phyloP scores from a whole-genome alignment of 2,113 vertebrate species.

The Hystrix brachyura region DNA sequence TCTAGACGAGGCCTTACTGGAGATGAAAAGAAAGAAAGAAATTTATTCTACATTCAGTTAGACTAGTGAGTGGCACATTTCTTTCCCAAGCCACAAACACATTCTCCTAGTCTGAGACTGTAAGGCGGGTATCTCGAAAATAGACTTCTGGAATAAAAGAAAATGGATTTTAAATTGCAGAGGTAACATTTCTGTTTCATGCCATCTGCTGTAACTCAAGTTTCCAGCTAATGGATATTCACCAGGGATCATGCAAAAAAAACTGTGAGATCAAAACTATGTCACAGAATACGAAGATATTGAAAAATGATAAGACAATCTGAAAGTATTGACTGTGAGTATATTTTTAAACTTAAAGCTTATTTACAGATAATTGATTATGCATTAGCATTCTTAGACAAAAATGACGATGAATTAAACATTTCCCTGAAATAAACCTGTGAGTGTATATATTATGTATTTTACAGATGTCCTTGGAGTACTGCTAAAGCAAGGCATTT shows the following conservation, averaged over 20 bases:
- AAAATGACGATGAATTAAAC: constrained; percentile 48
- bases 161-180: constrained; percentile 72
- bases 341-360: constrained; percentile 44
- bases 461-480: not conserved
- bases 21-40: not conserved
- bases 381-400: not conserved
- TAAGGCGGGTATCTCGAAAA: constrained; percentile 43
- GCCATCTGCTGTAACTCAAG: constrained; percentile 62
- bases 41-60: constrained; percentile 55
- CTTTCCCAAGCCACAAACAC: constrained; percentile 49
- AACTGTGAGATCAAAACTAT: constrained; percentile 36
- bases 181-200: constrained; percentile 67
- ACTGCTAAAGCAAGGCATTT: not conserved
- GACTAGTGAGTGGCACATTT: constrained; percentile 24
- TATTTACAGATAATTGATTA: constrained; percentile 21
- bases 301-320: constrained; percentile 22
- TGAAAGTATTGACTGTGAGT: not conserved
- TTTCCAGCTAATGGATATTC: constrained; percentile 60
- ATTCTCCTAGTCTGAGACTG: constrained; percentile 55
- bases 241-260: constrained; percentile 29
- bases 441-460: not conserved
- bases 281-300: constrained; percentile 3
- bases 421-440: constrained; percentile 24
- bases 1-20: not conserved
- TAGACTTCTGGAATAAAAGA: constrained; percentile 55